phyloP scores from a whole-genome alignment of 2,113 vertebrate genomes.

The Raja brachyura region DNA sequence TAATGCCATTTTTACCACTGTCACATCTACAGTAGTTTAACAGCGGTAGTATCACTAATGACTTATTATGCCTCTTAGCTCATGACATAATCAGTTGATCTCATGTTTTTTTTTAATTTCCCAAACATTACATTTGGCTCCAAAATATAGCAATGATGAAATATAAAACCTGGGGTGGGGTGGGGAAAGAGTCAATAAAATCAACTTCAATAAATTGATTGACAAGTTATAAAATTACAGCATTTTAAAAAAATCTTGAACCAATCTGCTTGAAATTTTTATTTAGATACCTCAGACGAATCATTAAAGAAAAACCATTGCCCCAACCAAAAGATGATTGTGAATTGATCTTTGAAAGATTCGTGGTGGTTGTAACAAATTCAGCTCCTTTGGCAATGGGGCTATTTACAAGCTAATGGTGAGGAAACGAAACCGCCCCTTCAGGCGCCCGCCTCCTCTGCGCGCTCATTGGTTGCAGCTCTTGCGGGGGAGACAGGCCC shows the following conservation, averaged over 20 bases:
- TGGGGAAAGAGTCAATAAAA: not conserved
- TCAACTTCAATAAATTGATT: not conserved
- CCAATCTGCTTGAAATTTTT: conserved; percentile 9
- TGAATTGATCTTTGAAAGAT: not conserved
- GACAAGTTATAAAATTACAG: not conserved
- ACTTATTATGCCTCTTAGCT: not conserved
- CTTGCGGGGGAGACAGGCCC: too few relatives aligned
- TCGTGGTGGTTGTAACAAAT: not conserved
- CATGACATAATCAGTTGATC: not conserved
- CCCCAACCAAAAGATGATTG: not conserved
- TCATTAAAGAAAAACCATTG: not conserved
- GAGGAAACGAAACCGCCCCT: not conserved
- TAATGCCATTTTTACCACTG: not conserved
- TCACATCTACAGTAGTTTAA: not conserved
- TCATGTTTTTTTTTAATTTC: not conserved
- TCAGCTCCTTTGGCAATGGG: not conserved
- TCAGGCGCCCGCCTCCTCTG: not conserved
- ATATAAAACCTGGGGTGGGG: not conserved
- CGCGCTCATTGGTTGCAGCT: not conserved
- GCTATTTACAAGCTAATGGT: not conserved
- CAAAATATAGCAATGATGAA: not conserved
- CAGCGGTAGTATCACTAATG: not conserved
- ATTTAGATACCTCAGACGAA: not conserved
- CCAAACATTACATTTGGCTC: not conserved
- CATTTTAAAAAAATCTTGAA: not conserved